phyloP scores from a whole-genome alignment of 2,797 vertebrate species.

The Sciurus carolinensis region DNA sequence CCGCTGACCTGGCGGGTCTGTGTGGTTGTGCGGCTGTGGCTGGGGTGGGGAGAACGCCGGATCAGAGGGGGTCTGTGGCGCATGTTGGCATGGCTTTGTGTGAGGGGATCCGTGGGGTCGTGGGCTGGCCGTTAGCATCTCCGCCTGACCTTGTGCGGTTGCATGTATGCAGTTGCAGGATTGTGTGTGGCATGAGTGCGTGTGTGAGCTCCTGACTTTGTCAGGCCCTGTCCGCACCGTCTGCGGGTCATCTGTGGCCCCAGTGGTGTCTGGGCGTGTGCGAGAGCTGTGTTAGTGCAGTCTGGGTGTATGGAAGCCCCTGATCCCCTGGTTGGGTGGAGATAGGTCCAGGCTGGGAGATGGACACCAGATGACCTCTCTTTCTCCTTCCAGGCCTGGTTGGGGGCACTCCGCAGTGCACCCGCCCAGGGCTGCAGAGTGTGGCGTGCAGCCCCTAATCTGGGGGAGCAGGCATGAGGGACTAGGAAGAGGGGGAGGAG shows the following conservation, averaged over 20 bases:
- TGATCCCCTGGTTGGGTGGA: not conserved
- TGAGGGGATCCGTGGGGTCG: not conserved
- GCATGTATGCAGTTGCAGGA: conserved; percentile 50
- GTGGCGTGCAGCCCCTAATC: conserved; percentile 15
- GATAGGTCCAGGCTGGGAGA: not conserved
- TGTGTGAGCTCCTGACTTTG: not conserved
- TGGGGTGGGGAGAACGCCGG: not conserved
- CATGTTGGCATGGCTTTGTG: conserved; percentile 64
- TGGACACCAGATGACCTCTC: conserved; percentile 70
- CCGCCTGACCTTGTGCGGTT: conserved; percentile 31
- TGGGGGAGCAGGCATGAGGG: not conserved
- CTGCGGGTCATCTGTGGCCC: not conserved
- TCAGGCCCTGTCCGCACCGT: not conserved
- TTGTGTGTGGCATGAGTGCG: not conserved
- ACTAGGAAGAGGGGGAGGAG: not conserved
- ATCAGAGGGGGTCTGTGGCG: conserved; percentile 50
- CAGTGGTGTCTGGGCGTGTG: conserved; percentile 2
- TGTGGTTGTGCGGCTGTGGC: not conserved
- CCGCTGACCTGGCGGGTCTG: not conserved
- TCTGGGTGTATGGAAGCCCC: not conserved
- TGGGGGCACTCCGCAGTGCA: conserved; percentile 70
- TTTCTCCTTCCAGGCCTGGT: conserved; percentile 85
- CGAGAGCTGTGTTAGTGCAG: not conserved
- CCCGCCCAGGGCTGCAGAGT: not conserved
- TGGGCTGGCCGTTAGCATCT: not conserved